Percentiles rank a stretch among this genome's conserved stretches.
Conservation (phyloP, 2,113 vertebrate species). For the Patagioenas fasciata region DNA sequence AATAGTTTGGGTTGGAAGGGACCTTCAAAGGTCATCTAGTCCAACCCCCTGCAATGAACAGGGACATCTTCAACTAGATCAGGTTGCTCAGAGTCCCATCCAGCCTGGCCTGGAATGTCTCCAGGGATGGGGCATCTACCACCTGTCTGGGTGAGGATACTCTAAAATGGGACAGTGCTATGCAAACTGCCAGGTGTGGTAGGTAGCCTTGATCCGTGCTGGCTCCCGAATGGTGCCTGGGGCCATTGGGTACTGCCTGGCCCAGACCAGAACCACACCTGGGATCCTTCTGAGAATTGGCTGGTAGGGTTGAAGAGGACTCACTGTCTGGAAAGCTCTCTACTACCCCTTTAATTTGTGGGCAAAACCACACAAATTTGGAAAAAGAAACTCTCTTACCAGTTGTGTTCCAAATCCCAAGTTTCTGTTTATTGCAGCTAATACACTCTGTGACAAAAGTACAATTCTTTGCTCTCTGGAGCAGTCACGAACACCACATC, state of each 20-base stretch:
- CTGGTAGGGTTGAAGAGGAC: not conserved
- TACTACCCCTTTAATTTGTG: not conserved
- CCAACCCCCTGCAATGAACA: no score
- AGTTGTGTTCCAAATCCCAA: not conserved
- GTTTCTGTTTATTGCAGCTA: not conserved
- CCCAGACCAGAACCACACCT: not conserved
- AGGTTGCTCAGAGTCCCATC: no score
- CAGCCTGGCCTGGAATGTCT: no score
- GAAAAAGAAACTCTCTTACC: not conserved
- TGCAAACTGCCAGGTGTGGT: not conserved
- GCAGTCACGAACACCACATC: not conserved
- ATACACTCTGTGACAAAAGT: not conserved
- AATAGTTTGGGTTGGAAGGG: no score
- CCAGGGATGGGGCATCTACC: no score
- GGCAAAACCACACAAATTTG: not conserved
- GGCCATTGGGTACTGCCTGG: fast-evolving
- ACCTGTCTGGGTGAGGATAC: not conserved
- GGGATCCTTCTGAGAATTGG: not conserved
- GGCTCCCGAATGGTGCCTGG: fast-evolving
- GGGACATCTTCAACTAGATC: no score
- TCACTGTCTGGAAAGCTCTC: not conserved
- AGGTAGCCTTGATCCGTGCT: not conserved
- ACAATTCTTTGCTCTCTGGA: not conserved
- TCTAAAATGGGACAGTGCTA: not conserved
- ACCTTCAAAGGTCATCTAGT: no score